Evolutionary conservation across 1,140 invertebrate genomes (phyloP).

Genomic region (Antheraea pernyi): DNA sequence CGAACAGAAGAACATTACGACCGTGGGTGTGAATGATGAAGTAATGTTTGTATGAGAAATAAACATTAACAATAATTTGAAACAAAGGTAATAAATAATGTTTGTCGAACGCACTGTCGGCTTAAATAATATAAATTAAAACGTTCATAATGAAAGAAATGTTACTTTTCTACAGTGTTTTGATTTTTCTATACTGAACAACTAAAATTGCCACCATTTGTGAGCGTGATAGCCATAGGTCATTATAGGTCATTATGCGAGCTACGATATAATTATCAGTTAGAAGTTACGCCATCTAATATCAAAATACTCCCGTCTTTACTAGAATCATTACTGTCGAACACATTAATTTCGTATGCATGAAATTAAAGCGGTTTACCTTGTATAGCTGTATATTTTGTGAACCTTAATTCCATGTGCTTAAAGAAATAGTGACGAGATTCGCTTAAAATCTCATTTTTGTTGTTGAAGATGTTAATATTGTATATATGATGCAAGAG

Average conservation of each 20-base stretch:
- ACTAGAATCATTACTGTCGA: conserved; percentile 57
- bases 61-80: not conserved
- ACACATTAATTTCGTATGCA: conserved; percentile 44
- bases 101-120: not conserved
- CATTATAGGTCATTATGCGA: conserved; percentile 46
- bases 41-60: not conserved
- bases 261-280: conserved; percentile 63
- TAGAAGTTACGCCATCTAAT: conserved; percentile 52
- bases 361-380: conserved; percentile 25
- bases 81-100: not conserved
- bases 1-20: conserved; percentile 37
- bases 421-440: not conserved
- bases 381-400: conserved; percentile 15
- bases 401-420: not conserved
- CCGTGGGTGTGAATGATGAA: not conserved
- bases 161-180: not conserved
- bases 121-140: not conserved
- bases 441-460: conserved; percentile 6
- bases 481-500: conserved; percentile 19
- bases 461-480: not conserved
- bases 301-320: conserved; percentile 46
- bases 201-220: not conserved
- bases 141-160: not conserved
- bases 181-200: not conserved
- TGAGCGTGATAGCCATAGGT: not conserved